Base-by-base conservation (phyloP, 64 coral and sea anemone species). In the Astreopora myriophthalma region DNA sequence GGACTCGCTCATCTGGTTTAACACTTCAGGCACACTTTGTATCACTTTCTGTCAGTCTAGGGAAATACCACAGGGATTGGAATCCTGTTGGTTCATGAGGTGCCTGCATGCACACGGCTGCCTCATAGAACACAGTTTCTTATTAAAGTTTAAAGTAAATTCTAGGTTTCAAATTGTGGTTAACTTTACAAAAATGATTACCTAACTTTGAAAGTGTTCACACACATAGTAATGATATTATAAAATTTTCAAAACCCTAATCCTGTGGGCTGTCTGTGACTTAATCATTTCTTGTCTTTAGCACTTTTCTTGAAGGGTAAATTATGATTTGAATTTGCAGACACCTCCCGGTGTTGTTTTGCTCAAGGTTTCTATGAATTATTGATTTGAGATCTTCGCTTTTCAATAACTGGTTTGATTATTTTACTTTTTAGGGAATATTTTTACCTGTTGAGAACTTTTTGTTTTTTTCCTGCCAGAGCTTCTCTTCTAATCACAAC, bases 291-390 rank as follows among this genome's bases (percentile, higher is more conserved):
- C 5, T 64, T 64, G 61, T 26, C 22, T 24, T 23, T 25, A 64
- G 61, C 61, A 64, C 61, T 0, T 64, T 23, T 64, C 24, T 26
- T 3, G 9, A 24, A 28, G 24, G 23, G 7, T 24, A 26, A 5
- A 64, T n/a, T 23, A 3, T 5, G 2, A 22, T 64, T 64, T 64
- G 61, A 64, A 24, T 64, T 26, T 64, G 5, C 38, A 20, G n/a
- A 23, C 6, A 64, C 20, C 57, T n/a, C 79, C 79, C 51, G 74
- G 74, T 77, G 74, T 14, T 77, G 14, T 29, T 49, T 77, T 77
- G 9, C 8, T 12, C 25, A 10, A 14, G 10, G 42, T 30, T 77
- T 9, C 11, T 14, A 77, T 77, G 14, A 77, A 77, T 77, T 30
- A 77, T 77, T 77, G 23, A 77, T 77, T 14, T 77, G 11, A 37